Conservation (phyloP, 2,888 invertebrate species). For the Agrotis ipsilon region DNA sequence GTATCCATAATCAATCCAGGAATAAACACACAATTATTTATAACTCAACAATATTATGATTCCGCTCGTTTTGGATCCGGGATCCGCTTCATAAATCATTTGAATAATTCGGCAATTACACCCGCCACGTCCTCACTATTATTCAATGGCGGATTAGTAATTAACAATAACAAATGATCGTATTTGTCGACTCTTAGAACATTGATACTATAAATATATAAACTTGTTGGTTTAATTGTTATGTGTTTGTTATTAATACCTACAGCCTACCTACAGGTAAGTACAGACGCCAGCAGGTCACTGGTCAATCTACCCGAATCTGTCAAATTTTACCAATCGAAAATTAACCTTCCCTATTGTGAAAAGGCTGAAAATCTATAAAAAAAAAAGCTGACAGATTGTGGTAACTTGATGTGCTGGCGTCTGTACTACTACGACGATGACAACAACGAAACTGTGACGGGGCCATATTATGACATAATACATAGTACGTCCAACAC, state of each 20-base stretch:
- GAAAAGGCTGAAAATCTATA: too few species aligned
- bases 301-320: too few species aligned
- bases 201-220: conserved; percentile 18
- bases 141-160: conserved; percentile 86
- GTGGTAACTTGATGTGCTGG: too few species aligned
- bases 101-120: conserved; percentile 86
- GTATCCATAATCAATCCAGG: conserved; percentile 55
- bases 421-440: too few species aligned
- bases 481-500: too few species aligned
- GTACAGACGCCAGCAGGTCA: too few species aligned
- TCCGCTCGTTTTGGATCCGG: conserved; percentile 73
- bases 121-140: conserved; percentile 83
- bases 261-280: too few species aligned
- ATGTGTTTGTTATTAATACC: not conserved
- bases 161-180: conserved; percentile 88
- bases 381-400: too few species aligned
- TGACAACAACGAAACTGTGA: too few species aligned
- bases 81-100: conserved; percentile 81
- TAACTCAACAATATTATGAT: conserved; percentile 75
- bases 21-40: conserved; percentile 71
- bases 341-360: too few species aligned
- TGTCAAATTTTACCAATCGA: too few species aligned
- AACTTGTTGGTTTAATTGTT: conserved; percentile 14
- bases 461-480: too few species aligned
- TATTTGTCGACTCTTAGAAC: conserved; percentile 70